These are phyloP conservation scores for Enteromius paludinosus DNA, from an alignment of 2,797 vertebrate genomes.

Conservation along the genomic window DNA sequence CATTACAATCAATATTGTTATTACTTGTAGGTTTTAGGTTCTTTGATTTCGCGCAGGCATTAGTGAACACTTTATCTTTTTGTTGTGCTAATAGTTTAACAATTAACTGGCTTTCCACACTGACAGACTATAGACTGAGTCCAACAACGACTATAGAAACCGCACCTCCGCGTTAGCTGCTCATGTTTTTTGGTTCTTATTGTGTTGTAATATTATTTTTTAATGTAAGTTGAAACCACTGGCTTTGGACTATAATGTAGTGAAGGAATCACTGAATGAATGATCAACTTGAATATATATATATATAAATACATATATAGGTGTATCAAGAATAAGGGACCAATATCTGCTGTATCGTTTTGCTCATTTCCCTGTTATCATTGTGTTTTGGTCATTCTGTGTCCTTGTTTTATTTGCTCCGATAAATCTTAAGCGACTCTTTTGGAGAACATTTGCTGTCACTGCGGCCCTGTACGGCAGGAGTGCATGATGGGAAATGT, in stretches of 20 bases:
- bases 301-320: constrained; percentile 15
- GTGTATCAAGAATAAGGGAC: constrained; percentile 87
- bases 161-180: background rate
- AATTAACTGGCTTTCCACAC: constrained; percentile 13
- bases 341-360: constrained; percentile 85
- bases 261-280: constrained; percentile 53
- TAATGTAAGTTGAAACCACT: constrained; percentile 69
- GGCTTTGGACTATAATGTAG: constrained; percentile 45
- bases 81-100: constrained; percentile 20
- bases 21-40: constrained; percentile 46
- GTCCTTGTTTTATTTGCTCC: constrained; percentile 35
- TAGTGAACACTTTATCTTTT: constrained; percentile 1
- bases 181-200: constrained; percentile 19
- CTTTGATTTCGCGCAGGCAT: constrained; percentile 46
- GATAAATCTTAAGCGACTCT: background rate
- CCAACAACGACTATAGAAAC: background rate
- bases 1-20: constrained; percentile 2
- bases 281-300: constrained; percentile 71
- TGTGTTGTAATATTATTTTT: constrained; percentile 34
- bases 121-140: background rate
- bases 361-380: constrained; percentile 67
- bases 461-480: background rate
- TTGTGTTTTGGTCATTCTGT: constrained; percentile 59
- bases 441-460: background rate
- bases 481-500: constrained; percentile 30